phyloP scores from a whole-genome alignment of 2,113 vertebrate genomes.

The Trogon melanurus region DNA sequence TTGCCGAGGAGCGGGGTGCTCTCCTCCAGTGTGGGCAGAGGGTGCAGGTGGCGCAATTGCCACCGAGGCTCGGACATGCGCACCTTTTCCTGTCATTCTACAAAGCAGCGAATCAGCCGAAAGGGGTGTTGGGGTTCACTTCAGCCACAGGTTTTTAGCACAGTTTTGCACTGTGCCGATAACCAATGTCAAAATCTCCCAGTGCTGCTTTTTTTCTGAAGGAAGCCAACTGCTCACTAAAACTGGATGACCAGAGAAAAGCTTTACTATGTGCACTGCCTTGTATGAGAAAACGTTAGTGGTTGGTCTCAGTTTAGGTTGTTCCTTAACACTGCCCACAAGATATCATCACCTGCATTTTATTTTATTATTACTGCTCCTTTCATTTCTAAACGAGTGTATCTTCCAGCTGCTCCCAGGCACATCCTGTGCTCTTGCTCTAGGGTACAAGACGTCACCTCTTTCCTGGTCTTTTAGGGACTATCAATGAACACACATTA shows the following conservation, averaged over 20 bases:
- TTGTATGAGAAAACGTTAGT: background rate
- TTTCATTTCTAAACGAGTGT: background rate
- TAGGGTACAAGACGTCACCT: background rate
- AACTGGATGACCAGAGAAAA: background rate
- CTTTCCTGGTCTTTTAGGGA: background rate
- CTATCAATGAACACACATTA: background rate
- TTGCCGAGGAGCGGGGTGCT: background rate
- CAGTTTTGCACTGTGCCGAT: background rate
- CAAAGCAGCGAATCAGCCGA: background rate
- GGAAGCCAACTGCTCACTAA: background rate
- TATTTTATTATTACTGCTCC: background rate
- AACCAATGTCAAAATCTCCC: background rate
- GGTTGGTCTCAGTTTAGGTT: background rate
- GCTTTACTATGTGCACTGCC: background rate
- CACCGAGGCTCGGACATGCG: rapidly evolving
- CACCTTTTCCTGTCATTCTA: background rate
- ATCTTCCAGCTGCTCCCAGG: background rate
- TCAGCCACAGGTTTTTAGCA: background rate
- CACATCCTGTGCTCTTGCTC: background rate
- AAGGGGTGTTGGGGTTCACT: background rate
- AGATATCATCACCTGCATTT: background rate
- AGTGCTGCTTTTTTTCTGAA: background rate
- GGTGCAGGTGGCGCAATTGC: rapidly evolving
- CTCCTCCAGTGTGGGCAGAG: background rate
- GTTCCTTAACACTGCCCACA: background rate